phyloP scores from a whole-genome alignment of 2,797 vertebrate species.

The Enteromius anoplus region DNA sequence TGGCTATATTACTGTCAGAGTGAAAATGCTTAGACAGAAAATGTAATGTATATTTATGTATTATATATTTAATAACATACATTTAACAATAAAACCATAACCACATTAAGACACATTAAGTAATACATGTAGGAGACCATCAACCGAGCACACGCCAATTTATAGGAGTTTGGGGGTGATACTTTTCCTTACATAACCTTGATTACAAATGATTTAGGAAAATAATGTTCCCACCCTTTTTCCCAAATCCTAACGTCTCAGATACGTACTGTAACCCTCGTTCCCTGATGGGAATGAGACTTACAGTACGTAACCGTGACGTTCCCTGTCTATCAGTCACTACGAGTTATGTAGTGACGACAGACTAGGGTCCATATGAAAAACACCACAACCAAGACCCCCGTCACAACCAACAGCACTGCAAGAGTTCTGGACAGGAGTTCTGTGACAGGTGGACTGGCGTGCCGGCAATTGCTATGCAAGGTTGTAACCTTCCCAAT shows the following conservation, averaged over 20 bases:
- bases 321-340: no score
- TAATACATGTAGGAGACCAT: not conserved
- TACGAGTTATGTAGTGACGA: no score
- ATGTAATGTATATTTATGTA: not conserved
- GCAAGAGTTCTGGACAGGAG: no score
- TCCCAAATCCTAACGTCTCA: not conserved
- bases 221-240: not conserved
- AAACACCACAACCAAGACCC: no score
- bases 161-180: not conserved
- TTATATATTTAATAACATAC: not conserved
- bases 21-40: conserved; percentile 1
- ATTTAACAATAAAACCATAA: not conserved
- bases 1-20: conserved; percentile 8
- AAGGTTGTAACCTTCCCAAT: no score
- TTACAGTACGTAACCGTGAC: no score
- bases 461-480: no score
- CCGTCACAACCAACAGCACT: no score
- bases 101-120: not conserved
- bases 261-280: no score
- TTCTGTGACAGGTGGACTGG: no score
- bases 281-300: no score
- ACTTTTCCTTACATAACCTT: not conserved
- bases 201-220: not conserved
- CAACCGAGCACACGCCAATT: not conserved
- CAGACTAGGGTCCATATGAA: no score